Conservation (phyloP, 2,797 vertebrate species). For the Neopelma chrysocephalum region DNA sequence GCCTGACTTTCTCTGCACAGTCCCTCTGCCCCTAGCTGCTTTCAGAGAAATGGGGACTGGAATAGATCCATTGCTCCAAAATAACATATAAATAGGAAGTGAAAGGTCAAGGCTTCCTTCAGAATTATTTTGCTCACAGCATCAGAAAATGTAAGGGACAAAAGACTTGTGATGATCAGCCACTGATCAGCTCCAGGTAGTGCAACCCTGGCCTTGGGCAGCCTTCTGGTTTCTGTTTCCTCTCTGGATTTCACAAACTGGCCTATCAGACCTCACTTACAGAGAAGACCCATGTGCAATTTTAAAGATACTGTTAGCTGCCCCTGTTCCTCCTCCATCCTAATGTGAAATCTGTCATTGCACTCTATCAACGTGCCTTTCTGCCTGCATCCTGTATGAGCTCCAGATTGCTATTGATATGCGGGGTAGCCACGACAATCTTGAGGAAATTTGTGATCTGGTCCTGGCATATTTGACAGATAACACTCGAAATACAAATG, state of each 20-base stretch:
- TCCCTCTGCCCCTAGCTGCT: not conserved
- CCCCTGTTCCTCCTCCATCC: not conserved
- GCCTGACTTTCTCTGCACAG: not conserved
- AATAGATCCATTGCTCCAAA: not conserved
- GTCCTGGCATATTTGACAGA: constrained; percentile 67
- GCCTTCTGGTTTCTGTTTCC: not conserved
- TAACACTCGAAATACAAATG: constrained; percentile 70
- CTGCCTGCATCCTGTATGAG: not conserved
- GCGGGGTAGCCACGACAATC: not conserved
- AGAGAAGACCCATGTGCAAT: not conserved
- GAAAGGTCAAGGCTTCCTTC: not conserved
- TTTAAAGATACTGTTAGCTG: not conserved
- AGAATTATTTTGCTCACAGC: not conserved
- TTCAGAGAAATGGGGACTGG: not conserved
- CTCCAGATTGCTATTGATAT: constrained; percentile 51
- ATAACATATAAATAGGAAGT: not conserved
- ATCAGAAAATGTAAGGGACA: not conserved
- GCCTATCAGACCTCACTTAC: not conserved
- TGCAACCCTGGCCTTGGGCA: not conserved
- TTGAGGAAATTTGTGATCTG: constrained; percentile 48
- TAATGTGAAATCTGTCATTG: not conserved
- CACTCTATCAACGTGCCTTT: not conserved
- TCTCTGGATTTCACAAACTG: not conserved
- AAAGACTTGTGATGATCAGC: not conserved
- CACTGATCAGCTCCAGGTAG: not conserved